phyloP scores from a whole-genome alignment of 2,888 invertebrate species.

The Eupsilia transversa region DNA sequence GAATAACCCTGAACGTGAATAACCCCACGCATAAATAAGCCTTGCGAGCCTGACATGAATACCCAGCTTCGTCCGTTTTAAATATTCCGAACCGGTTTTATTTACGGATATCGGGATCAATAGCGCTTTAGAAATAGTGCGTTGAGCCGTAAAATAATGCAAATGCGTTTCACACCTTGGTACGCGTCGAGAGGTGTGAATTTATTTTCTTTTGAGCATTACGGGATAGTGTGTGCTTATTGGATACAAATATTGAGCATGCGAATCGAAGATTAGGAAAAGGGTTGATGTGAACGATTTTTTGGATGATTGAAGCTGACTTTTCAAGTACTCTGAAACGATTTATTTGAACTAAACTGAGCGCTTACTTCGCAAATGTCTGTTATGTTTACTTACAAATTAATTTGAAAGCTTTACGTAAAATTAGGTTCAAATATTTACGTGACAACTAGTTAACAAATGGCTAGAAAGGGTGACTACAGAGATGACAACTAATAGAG shows the following conservation, averaged over 20 bases:
- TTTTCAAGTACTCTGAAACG: background rate
- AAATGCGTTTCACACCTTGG: constrained; percentile 53
- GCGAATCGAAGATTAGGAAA: constrained; percentile 38
- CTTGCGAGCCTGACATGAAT: constrained; percentile 13
- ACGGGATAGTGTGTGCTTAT: constrained; percentile 44
- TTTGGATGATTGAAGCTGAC: constrained; percentile 6
- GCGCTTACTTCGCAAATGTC: background rate
- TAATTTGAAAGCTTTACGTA: background rate
- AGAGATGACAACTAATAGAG: no score
- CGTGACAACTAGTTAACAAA: background rate
- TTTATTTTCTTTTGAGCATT: constrained; percentile 60
- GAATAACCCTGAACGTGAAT: constrained; percentile 19
- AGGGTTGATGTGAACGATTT: constrained; percentile 24
- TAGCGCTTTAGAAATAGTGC: constrained; percentile 60
- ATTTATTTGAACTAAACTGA: constrained; percentile 13
- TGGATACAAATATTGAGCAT: constrained; percentile 48
- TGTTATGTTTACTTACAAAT: background rate
- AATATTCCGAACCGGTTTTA: constrained; percentile 60
- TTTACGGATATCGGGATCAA: constrained; percentile 65
- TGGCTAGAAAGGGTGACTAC: no score
- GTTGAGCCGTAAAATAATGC: constrained; percentile 60
- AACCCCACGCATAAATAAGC: constrained; percentile 10
- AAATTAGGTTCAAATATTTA: background rate
- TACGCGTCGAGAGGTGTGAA: constrained; percentile 39
- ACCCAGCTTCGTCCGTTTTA: constrained; percentile 56